Conservation (phyloP, 1,140 invertebrate genomes). For the Melipona quadrifasciata region DNA sequence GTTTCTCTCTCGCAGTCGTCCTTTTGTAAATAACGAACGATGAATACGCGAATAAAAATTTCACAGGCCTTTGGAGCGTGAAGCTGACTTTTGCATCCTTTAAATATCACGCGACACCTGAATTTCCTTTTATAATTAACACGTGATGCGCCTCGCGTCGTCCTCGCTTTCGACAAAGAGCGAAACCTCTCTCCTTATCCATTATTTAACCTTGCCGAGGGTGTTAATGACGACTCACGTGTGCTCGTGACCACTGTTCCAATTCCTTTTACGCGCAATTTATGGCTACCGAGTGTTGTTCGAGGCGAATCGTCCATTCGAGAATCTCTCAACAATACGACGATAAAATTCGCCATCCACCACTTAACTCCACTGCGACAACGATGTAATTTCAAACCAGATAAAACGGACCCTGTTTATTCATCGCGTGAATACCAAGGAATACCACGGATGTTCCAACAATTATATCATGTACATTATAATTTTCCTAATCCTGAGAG, state of each 20-base stretch:
- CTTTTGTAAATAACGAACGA: too few relatives aligned
- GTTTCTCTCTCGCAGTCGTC: background rate
- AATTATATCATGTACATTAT: too few relatives aligned
- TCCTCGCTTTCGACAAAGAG: slow-evolving; percentile 29
- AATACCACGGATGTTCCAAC: too few relatives aligned
- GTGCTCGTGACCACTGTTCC: slow-evolving; percentile 12
- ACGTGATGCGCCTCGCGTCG: slow-evolving; percentile 20
- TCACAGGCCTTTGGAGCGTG: too few relatives aligned
- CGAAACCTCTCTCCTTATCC: slow-evolving; percentile 48
- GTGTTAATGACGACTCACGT: slow-evolving; percentile 29
- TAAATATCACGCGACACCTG: background rate
- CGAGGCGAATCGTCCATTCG: background rate
- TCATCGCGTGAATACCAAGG: background rate
- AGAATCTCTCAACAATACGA: too few relatives aligned
- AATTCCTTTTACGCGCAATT: slow-evolving; percentile 47
- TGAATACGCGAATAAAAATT: slow-evolving; percentile 1
- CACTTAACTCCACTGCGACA: background rate
- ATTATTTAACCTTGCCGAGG: slow-evolving; percentile 42
- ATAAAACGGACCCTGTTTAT: background rate
- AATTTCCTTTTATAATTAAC: slow-evolving; percentile 26
- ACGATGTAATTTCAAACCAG: slow-evolving; percentile 12
- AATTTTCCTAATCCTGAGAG: too few relatives aligned
- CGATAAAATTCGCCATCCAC: slow-evolving; percentile 2
- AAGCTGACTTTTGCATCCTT: background rate
- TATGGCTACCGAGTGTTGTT: background rate